A percentile compares a stretch with the other conserved stretches of the same genome.
Conservation (phyloP, 2,888 invertebrate species). For the Heliconius ethilla region DNA sequence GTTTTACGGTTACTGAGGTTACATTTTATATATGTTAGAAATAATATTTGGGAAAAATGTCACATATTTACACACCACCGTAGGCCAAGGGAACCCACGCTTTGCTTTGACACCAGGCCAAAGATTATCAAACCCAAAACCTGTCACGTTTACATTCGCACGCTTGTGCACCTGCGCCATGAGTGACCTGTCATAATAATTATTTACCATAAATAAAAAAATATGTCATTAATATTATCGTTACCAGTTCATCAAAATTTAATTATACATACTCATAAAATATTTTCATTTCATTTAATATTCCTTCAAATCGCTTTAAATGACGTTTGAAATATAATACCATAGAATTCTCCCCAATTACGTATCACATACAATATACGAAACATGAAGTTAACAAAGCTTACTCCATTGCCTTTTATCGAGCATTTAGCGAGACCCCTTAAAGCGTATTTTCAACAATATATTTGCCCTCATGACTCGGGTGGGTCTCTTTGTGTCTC, state of each 20-base stretch:
- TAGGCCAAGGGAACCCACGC: no score
- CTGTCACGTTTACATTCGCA: no score
- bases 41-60: neutral
- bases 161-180: no score
- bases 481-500: slow-evolving; percentile 26
- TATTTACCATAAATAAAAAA: no score
- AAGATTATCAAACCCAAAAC: no score
- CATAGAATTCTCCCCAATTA: neutral
- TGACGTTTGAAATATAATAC: neutral
- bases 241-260: no score
- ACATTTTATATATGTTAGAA: slow-evolving; percentile 3
- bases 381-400: slow-evolving; percentile 11
- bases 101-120: no score
- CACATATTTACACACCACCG: neutral
- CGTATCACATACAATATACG: neutral
- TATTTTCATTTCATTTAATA: no score
- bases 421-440: slow-evolving; percentile 17
- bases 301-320: neutral
- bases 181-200: no score
- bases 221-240: no score
- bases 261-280: no score
- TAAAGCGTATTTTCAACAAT: slow-evolving; percentile 29
- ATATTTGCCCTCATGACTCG: slow-evolving; percentile 14
- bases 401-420: slow-evolving; percentile 19
- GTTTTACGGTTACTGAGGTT: slow-evolving; percentile 1